Conservation (phyloP, 23 tunicate genomes). For the Ascidia mentula region DNA sequence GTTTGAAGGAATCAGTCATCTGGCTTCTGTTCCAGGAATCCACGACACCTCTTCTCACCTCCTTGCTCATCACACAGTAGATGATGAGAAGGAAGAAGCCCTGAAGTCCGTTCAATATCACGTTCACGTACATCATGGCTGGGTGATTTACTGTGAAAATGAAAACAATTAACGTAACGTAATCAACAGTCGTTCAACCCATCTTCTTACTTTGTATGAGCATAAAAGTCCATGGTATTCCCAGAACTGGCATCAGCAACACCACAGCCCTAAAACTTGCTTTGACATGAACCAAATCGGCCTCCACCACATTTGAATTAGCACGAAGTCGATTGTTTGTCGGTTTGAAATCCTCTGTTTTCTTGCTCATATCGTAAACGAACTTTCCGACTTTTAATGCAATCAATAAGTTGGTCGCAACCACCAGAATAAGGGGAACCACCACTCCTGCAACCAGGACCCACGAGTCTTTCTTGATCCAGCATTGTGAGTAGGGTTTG, state of each 20-base stretch:
- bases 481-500: conserved; percentile 1
- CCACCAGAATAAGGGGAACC: background rate
- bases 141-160: background rate
- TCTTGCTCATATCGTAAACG: conserved; percentile 5
- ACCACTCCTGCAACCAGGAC: background rate
- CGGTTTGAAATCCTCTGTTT: conserved; percentile 8
- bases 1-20: no score
- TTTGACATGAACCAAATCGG: background rate
- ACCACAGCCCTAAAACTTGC: background rate
- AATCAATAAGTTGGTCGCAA: background rate
- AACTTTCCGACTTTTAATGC: background rate
- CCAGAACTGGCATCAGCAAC: background rate
- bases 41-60: background rate
- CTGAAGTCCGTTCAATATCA: conserved; percentile 2
- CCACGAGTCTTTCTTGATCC: conserved; percentile 11
- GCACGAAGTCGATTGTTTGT: background rate
- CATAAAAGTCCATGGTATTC: background rate
- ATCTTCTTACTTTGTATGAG: background rate
- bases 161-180: no score
- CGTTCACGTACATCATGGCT: background rate
- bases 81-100: background rate
- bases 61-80: background rate
- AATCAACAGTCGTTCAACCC: background rate
- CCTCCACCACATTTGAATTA: background rate
- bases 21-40: background rate